Percentiles rank a stretch among this genome's conserved stretches.
phyloP scores from a whole-genome alignment of 1,140 invertebrate genomes.

The Paramacrobiotus metropolitanus region DNA sequence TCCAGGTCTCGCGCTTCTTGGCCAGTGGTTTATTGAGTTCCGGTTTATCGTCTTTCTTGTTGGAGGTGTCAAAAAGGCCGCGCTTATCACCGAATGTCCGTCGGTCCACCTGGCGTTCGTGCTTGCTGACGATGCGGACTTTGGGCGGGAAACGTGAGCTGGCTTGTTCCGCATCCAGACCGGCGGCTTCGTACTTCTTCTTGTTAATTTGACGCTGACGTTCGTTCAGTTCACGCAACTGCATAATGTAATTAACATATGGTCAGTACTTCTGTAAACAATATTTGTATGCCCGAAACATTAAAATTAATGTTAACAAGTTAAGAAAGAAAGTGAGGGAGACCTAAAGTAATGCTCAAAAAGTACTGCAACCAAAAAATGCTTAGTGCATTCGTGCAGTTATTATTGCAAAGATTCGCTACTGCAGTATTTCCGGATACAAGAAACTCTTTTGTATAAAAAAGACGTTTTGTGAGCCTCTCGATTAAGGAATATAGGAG shows the following conservation, averaged over 20 bases:
- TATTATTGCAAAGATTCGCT: too few relatives aligned
- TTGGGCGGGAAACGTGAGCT: slow-evolving; percentile 50
- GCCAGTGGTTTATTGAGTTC: neutral
- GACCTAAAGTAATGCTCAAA: too few relatives aligned
- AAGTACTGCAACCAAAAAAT: too few relatives aligned
- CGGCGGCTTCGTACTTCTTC: slow-evolving; percentile 84
- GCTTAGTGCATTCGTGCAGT: too few relatives aligned
- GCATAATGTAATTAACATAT: slow-evolving; percentile 14
- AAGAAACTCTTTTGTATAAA: too few relatives aligned
- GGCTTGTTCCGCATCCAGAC: slow-evolving; percentile 57
- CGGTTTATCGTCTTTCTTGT: slow-evolving; percentile 34
- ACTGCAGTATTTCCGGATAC: too few relatives aligned
- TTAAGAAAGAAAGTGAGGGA: too few relatives aligned
- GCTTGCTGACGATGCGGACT: slow-evolving; percentile 95
- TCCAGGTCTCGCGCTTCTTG: slow-evolving; percentile 15
- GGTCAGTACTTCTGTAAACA: neutral
- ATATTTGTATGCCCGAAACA: too few relatives aligned
- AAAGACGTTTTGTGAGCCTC: too few relatives aligned
- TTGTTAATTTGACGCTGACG: slow-evolving; percentile 87
- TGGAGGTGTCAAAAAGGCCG: slow-evolving; percentile 65
- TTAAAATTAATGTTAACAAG: too few relatives aligned
- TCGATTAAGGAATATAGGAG: too few relatives aligned
- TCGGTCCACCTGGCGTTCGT: slow-evolving; percentile 91
- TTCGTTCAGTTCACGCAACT: slow-evolving; percentile 94
- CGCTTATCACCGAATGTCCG: slow-evolving; percentile 88